Evolutionary conservation across 2,797 vertebrate genomes (phyloP).

Genomic region (Sebastes diaconus): DNA sequence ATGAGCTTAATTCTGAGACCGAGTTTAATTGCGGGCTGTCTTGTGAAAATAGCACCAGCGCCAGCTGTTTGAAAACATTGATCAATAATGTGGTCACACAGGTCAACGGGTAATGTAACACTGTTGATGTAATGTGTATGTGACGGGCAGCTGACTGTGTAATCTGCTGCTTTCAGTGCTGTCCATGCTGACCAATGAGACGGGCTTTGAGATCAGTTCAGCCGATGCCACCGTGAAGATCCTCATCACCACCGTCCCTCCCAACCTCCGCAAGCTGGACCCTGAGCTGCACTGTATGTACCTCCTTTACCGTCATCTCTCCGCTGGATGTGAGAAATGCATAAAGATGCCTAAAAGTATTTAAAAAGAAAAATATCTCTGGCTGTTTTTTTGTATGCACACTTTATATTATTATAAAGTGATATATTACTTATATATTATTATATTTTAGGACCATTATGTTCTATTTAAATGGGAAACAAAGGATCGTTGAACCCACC

Average conservation of each 20-base stretch:
- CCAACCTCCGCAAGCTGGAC: conserved; percentile 96
- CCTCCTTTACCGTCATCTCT: background rate
- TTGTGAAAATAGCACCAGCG: background rate
- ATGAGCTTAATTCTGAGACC: background rate
- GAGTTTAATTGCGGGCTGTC: background rate
- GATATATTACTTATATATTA: too few relatives aligned
- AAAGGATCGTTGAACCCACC: background rate
- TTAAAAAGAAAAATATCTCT: background rate
- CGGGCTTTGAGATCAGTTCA: conserved; percentile 96
- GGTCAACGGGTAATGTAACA: background rate
- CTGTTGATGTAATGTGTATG: background rate
- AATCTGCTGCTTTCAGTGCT: conserved; percentile 81
- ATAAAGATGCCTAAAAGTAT: background rate
- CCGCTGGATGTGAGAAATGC: background rate
- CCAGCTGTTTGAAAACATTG: background rate
- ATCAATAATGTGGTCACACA: background rate
- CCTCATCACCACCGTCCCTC: conserved; percentile 96
- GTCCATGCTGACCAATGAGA: conserved; percentile 97
- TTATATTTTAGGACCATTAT: background rate
- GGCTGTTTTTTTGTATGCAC: background rate
- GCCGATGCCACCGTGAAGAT: conserved; percentile 96
- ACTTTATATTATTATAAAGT: background rate
- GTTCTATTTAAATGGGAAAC: background rate
- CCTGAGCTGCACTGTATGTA: conserved; percentile 91
- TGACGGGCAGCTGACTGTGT: background rate